Evolutionary conservation across 2,113 vertebrate species (phyloP).

Genomic region (Atrichornis clamosus): DNA sequence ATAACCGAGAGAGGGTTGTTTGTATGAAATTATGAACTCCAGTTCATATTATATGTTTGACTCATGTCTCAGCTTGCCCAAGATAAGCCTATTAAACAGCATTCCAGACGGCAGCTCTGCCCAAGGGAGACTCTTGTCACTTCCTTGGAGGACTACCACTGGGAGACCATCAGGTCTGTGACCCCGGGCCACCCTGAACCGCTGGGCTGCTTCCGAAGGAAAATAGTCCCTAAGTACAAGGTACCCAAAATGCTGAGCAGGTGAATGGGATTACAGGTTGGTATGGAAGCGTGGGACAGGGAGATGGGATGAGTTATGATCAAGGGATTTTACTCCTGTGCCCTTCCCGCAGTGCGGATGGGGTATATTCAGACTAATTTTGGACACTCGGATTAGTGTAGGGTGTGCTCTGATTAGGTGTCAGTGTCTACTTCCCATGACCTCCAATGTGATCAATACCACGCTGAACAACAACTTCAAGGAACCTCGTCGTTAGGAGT

Average conservation of each 20-base stretch:
- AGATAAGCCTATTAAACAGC: slow-evolving; percentile 41
- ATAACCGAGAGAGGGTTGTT: neutral
- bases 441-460: neutral
- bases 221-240: accelerated
- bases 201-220: neutral
- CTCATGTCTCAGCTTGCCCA: slow-evolving; percentile 54
- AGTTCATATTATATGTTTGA: neutral
- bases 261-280: neutral
- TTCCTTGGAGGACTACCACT: neutral
- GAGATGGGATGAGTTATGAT: neutral
- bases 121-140: slow-evolving; percentile 8
- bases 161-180: neutral
- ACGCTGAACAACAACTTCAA: neutral
- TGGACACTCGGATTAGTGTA: neutral
- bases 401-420: neutral
- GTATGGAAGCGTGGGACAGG: neutral
- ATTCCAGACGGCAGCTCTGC: slow-evolving; percentile 46
- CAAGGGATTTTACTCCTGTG: neutral
- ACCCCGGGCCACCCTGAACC: neutral
- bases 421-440: neutral
- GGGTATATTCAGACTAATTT: neutral
- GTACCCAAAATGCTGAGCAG: neutral
- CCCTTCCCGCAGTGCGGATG: neutral
- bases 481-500: accelerated
- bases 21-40: neutral